Base-by-base conservation (phyloP, 2,113 vertebrate species). In the Stomatorhinus ivindoensis region DNA sequence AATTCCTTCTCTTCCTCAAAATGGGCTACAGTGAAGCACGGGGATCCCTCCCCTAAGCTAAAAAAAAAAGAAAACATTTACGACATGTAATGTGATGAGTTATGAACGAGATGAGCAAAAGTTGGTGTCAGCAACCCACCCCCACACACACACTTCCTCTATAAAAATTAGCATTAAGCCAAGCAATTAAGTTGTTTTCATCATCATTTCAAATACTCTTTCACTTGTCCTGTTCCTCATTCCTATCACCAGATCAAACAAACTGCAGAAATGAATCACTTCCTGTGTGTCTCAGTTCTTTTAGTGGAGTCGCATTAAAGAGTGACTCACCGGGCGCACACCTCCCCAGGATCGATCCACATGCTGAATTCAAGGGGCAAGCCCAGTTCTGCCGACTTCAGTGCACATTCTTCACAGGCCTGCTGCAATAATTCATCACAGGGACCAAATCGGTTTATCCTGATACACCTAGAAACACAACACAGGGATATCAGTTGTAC, bases 311-410 rank as follows among this genome's bases (percentile, higher is more conserved):
- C 10, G 27, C 48, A 51, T 53, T 44, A 17, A 86, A 51, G 48
- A 31, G n/a, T 94, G 93, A 95, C 95, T 95, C 94, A 97, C 96
- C 96, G 93, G 1, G 92, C 96, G 51, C 93, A 96, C 88, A 97
- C 96, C 91, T 96, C 95, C 92, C 94, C 90, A 0, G 96, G 96
- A 91, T 97, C 96, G n/a, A 97, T 95, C 96, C 96, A 97, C 65
- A 97, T 82, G 0, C 96, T 96, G 88, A 97, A 51, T 89, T 97
- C 95, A 21, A 65, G 55, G 1, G 95, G 95, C 24, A 97, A 92
- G 8, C 94, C 91, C 50, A 97, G 92, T 53, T 94, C 92, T 8
- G 89, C 90, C 82, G 92, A 91, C 7, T 90, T 92, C 76, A 97
- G 90, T 47, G 93, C 90, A 76, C 95, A 95, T 86, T 94, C 93